These are phyloP conservation scores for Keiferia lycopersicella DNA, from an alignment of 2,888 invertebrate species.

Conservation along the genomic window DNA sequence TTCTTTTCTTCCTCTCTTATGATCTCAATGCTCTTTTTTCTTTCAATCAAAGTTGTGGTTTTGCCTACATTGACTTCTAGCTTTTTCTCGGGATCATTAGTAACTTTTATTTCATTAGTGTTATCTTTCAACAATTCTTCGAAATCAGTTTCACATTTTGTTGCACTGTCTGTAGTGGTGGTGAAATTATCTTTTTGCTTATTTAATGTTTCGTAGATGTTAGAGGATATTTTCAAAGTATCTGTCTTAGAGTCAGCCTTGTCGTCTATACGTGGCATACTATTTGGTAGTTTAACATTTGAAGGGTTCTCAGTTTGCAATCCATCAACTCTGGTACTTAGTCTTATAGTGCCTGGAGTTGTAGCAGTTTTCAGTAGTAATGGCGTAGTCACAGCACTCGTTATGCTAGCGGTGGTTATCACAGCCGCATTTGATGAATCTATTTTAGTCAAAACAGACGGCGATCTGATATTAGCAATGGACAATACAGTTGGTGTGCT, in stretches of 20 bases:
- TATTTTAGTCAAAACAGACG: slow-evolving; percentile 61
- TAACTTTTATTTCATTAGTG: slow-evolving; percentile 74
- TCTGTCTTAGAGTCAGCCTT: slow-evolving; percentile 40
- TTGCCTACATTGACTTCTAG: slow-evolving; percentile 70
- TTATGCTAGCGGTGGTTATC: slow-evolving; percentile 54
- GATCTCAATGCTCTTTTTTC: slow-evolving; percentile 37
- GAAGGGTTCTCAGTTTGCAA: slow-evolving; percentile 41
- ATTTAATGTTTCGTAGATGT: slow-evolving; percentile 37
- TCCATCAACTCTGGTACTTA: slow-evolving; percentile 54
- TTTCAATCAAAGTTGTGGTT: slow-evolving; percentile 56
- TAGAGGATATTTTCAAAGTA: slow-evolving; percentile 29
- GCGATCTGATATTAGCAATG: slow-evolving; percentile 62
- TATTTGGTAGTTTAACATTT: slow-evolving; percentile 37
- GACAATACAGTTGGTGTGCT: slow-evolving; percentile 63
- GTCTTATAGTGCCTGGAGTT: slow-evolving; percentile 48
- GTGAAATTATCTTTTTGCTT: slow-evolving; percentile 39
- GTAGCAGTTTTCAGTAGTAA: slow-evolving; percentile 60
- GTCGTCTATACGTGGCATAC: slow-evolving; percentile 35
- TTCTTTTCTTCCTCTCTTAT: slow-evolving; percentile 30
- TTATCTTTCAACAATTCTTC: slow-evolving; percentile 76
- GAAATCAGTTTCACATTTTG: slow-evolving; percentile 75
- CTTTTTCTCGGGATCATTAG: slow-evolving; percentile 68
- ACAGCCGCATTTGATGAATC: slow-evolving; percentile 55
- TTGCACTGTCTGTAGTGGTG: slow-evolving; percentile 2
- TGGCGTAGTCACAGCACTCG: slow-evolving; percentile 66